A percentile compares a stretch with the other conserved stretches of the same genome.
Conservation (phyloP, 1,140 invertebrate genomes). For the Doryteuthis pealeii region DNA sequence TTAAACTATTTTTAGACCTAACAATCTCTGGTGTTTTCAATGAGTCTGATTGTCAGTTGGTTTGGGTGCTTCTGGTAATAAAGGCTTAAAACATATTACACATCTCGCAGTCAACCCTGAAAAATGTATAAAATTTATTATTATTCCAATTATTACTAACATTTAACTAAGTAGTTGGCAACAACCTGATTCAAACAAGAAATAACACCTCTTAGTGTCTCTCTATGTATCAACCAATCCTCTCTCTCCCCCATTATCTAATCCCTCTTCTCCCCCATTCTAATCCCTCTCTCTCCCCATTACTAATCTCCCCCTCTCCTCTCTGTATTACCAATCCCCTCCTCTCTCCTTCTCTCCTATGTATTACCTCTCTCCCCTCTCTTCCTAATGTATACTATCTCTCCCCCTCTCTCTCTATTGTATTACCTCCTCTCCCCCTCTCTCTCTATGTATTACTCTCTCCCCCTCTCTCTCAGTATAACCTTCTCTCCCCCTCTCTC, state of each 20-base stretch:
- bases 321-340: background rate
- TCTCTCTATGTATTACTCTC: background rate
- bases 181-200: no score
- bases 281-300: background rate
- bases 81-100: no score
- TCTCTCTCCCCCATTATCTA: background rate
- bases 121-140: no score
- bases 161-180: no score
- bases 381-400: background rate
- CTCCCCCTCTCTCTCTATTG: background rate
- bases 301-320: background rate
- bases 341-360: background rate
- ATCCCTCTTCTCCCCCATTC: background rate
- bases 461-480: background rate
- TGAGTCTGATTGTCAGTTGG: no score
- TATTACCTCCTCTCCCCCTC: background rate
- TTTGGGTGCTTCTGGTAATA: no score
- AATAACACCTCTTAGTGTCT: no score
- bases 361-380: background rate
- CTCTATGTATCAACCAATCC: no score
- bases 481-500: background rate
- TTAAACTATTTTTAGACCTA: no score
- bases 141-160: no score
- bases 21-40: no score
- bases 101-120: no score